phyloP scores from a whole-genome alignment of 2,888 invertebrate species.

The Taphrorychus bicolor region DNA sequence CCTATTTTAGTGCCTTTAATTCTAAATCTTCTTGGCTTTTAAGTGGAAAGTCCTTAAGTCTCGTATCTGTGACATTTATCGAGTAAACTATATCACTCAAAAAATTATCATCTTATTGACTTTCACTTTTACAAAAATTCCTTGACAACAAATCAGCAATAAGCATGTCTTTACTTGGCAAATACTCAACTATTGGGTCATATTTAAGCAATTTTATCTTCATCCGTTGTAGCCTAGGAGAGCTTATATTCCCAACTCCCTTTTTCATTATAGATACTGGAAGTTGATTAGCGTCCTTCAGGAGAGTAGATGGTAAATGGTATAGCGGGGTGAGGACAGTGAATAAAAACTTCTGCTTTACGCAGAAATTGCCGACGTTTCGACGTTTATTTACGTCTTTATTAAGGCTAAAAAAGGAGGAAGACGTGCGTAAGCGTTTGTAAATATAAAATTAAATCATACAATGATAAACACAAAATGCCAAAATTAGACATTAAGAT shows the following conservation, averaged over 20 bases:
- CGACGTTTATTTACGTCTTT: too few species aligned
- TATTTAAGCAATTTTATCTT: conserved; percentile 38
- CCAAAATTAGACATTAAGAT: too few species aligned
- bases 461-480: too few species aligned
- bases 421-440: too few species aligned
- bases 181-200: conserved; percentile 25
- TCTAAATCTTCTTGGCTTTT: not conserved
- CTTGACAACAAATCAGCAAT: conserved; percentile 36
- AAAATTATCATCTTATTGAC: conserved; percentile 15
- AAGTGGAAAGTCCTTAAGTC: not conserved
- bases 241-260: conserved; percentile 27
- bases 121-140: conserved; percentile 19
- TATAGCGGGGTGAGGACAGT: too few species aligned
- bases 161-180: conserved; percentile 39
- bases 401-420: too few species aligned
- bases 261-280: conserved; percentile 41
- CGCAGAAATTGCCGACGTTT: too few species aligned
- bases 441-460: too few species aligned
- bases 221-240: conserved; percentile 34
- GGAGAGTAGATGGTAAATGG: too few species aligned
- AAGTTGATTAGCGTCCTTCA: conserved; percentile 42
- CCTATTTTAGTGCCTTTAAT: not conserved
- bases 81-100: conserved; percentile 35
- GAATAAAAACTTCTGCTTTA: too few species aligned
- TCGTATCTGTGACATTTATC: not conserved